Evolutionary conservation across 2,113 vertebrate genomes (phyloP).

Genomic region (Alligator mississippiensis): DNA sequence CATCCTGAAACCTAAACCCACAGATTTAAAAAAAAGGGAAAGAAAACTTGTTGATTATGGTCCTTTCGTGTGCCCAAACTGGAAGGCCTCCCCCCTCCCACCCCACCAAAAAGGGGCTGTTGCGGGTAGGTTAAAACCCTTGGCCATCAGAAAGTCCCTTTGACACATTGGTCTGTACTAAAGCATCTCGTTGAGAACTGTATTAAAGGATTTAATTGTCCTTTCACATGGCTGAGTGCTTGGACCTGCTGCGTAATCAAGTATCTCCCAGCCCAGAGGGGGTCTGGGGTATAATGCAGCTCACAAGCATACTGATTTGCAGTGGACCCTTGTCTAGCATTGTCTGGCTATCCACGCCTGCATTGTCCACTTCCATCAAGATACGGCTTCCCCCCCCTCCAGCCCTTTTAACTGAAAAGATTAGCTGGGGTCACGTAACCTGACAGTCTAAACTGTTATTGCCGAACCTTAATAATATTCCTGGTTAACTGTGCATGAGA

Average conservation of each 20-base stretch:
- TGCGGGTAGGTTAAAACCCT: background rate
- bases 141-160: background rate
- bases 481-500: background rate
- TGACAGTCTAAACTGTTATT: background rate
- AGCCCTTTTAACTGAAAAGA: background rate
- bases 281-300: background rate
- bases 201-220: background rate
- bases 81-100: background rate
- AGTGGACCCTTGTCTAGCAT: background rate
- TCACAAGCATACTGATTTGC: background rate
- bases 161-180: background rate
- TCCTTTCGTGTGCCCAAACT: background rate
- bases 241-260: background rate
- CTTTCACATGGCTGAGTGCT: background rate
- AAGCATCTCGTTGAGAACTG: background rate
- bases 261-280: background rate
- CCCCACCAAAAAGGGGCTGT: background rate
- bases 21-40: background rate
- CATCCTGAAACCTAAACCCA: background rate
- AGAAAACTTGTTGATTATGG: background rate
- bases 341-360: background rate
- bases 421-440: background rate
- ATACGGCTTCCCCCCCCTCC: background rate
- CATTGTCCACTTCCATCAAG: background rate
- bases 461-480: background rate